Base-by-base conservation (phyloP, 2,888 invertebrate species). In the Athrips mouffetella region DNA sequence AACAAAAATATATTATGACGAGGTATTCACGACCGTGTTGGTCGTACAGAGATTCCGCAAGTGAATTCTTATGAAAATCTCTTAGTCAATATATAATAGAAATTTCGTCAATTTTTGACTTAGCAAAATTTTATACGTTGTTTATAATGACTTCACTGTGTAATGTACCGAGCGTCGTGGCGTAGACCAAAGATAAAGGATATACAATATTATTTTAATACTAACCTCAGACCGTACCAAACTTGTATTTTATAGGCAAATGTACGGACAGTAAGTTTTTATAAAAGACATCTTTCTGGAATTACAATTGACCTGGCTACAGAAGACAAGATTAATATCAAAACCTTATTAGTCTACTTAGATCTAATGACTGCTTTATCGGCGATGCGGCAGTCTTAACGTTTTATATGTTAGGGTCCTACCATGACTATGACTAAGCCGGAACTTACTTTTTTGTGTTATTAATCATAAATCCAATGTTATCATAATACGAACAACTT, bases 101-200 rank as follows among this genome's bases (percentile, higher is more conserved):
- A 85, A 84, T 81, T 76, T 80, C 74, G 88, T 88, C 87, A 87
- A 88, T 87, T 88, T 86, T 82, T 87, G 86, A 88, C 87, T 80
- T 86, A 88, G 86, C 82, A 80, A 87, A 88, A 85, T 88, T 88
- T 88, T 88, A 86, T 86, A 87, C 83, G 73, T 87, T 83, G 78
- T 86, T 84, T 86, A 84, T 86, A 81, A 74, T 73, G 62, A 81
- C 71, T 76, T 77, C 81, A 76, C 71, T 79, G 69, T 72, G 70
- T 75, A 80, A 69, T 72, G 70, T 75, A 80, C 83, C 80, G 83
- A 75, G 68, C 73, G 78, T 82, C 78, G 75, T 77, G 76, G 76
- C 73, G 78, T 77, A 87, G 81, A 88, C 88, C 88, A 88, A 88
- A 88, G 87, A 83, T 81, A 79, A 82, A 76, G 75, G 76, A 80